A percentile compares a stretch with the other conserved stretches of the same genome.
These are phyloP conservation scores for Cheilosia grossa DNA, from an alignment of 2,888 invertebrate genomes.

Conservation along the genomic window DNA sequence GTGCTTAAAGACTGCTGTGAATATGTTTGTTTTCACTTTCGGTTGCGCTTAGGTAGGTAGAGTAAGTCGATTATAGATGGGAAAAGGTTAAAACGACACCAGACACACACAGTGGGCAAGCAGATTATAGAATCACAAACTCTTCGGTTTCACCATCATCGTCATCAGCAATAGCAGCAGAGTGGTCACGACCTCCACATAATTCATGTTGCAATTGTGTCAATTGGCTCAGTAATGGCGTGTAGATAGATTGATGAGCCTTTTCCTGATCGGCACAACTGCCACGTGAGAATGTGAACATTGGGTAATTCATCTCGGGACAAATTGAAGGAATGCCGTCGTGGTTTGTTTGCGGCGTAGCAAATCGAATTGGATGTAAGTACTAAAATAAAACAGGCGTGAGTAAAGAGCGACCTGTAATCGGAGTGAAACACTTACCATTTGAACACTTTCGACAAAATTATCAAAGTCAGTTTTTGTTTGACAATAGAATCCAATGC, in stretches of 20 bases:
- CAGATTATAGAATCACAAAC: constrained; percentile 87
- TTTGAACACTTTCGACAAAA: constrained; percentile 88
- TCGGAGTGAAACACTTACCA: constrained; percentile 81
- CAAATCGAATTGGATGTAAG: constrained; percentile 84
- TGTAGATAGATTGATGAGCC: constrained; percentile 83
- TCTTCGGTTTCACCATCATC: constrained; percentile 89
- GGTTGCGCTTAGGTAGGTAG: constrained; percentile 59
- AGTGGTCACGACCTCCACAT: constrained; percentile 82
- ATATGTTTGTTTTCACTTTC: constrained; percentile 26
- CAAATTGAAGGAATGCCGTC: constrained; percentile 74
- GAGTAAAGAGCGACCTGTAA: too few species aligned
- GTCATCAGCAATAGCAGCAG: constrained; percentile 84
- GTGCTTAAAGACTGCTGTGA: constrained; percentile 32
- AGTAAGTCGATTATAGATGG: constrained; percentile 50
- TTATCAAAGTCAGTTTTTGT: constrained; percentile 90
- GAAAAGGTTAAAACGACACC: constrained; percentile 14
- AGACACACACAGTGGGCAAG: not conserved
- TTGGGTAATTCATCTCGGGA: constrained; percentile 87
- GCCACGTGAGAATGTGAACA: constrained; percentile 92
- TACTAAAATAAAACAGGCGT: constrained; percentile 82
- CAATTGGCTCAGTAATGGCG: constrained; percentile 85
- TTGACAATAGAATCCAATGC: constrained; percentile 94
- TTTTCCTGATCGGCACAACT: constrained; percentile 85
- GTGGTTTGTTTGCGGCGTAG: constrained; percentile 76
- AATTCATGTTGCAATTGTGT: constrained; percentile 85